Percentiles rank a stretch among this genome's conserved stretches.
Conservation (phyloP, 2,888 invertebrate genomes). For the Leptinotarsa juncta region DNA sequence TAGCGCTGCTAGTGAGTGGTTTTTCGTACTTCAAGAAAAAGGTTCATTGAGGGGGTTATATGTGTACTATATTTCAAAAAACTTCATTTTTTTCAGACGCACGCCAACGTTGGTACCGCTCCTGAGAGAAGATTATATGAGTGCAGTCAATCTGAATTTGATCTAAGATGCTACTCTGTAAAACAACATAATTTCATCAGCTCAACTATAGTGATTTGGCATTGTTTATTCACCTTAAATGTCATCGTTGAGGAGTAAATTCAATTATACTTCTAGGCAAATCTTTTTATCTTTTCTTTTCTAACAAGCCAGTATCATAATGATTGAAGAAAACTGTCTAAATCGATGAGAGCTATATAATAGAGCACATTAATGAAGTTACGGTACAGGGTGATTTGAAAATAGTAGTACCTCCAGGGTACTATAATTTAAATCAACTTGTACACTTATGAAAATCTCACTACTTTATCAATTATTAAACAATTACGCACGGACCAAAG, state of each 20-base stretch:
- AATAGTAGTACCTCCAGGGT: background rate
- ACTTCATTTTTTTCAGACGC: constrained; percentile 68
- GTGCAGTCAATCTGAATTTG: constrained; percentile 68
- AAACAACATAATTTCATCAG: background rate
- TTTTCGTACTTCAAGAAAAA: too few relatives aligned
- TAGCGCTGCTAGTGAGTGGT: too few relatives aligned
- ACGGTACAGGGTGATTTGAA: constrained; percentile 16
- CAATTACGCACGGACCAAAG: constrained; percentile 58
- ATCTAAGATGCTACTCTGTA: constrained; percentile 56
- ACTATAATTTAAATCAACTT: background rate
- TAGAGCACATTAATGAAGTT: constrained; percentile 15
- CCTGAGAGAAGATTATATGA: constrained; percentile 75
- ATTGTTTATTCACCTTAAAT: background rate
- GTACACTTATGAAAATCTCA: constrained; percentile 22
- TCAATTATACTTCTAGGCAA: constrained; percentile 1
- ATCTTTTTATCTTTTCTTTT: background rate
- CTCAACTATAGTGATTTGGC: constrained; percentile 31
- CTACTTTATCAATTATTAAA: constrained; percentile 21
- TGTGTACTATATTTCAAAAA: background rate
- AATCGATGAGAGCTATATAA: constrained; percentile 16
- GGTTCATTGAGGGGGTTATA: too few relatives aligned
- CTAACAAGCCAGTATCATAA: background rate
- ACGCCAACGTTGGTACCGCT: constrained; percentile 73
- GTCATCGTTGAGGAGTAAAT: background rate
- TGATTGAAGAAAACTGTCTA: background rate